Evolutionary conservation across 2,797 vertebrate species (phyloP).

Genomic region (Coregonus ussuriensis): DNA sequence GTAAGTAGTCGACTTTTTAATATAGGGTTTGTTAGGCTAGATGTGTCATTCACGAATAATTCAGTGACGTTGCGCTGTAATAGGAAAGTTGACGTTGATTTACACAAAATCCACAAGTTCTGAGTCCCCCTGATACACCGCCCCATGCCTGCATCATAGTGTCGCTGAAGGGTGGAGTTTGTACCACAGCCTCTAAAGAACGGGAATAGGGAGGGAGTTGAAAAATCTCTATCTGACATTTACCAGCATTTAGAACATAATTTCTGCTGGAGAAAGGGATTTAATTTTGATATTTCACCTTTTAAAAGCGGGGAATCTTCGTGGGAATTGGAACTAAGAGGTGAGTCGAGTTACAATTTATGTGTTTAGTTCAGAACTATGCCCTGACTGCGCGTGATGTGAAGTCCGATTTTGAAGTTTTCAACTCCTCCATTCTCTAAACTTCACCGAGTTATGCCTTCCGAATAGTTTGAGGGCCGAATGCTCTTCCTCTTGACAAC

Average conservation of each 20-base stretch:
- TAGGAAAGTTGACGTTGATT: neutral
- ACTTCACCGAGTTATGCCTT: neutral
- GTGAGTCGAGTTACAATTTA: constrained; percentile 30
- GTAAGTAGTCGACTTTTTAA: neutral
- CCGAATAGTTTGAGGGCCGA: neutral
- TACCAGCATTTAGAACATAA: constrained; percentile 41
- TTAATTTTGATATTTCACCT: constrained; percentile 14
- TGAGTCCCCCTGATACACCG: constrained; percentile 20
- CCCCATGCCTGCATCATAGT: constrained; percentile 11
- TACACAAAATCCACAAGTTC: constrained; percentile 8
- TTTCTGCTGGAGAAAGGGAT: constrained; percentile 43
- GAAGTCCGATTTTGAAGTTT: neutral
- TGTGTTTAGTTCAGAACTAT: constrained; percentile 8
- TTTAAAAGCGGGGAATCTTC: constrained; percentile 19
- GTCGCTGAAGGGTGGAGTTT: constrained; percentile 70
- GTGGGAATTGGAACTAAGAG: constrained; percentile 27
- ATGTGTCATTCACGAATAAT: neutral
- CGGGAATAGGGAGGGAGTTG: constrained; percentile 54
- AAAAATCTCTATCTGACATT: constrained; percentile 53
- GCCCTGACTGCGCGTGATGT: constrained; percentile 6
- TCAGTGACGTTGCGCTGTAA: neutral
- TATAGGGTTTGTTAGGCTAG: neutral
- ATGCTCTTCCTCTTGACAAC: neutral
- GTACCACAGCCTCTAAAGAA: constrained; percentile 41
- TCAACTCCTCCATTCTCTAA: neutral